Conservation (phyloP, 2,797 vertebrate species). For the Tauraco hartlaubi region DNA sequence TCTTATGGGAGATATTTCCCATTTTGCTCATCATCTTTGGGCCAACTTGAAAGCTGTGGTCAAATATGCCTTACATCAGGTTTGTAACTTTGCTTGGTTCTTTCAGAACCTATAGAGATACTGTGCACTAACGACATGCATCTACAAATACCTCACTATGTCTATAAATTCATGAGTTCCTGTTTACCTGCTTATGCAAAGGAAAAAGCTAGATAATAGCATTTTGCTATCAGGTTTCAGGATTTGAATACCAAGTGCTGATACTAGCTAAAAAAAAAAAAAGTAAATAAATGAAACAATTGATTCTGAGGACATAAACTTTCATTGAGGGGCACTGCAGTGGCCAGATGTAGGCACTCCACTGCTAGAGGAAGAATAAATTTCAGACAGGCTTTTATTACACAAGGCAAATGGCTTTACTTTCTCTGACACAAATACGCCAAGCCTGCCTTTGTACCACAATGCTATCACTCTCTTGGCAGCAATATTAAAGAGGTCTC, state of each 20-base stretch:
- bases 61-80: neutral
- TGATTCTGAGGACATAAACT: conserved; percentile 23
- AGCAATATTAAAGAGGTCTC: conserved; percentile 40
- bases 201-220: neutral
- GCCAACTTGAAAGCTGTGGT: neutral
- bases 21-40: neutral
- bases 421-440: neutral
- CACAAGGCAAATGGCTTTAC: conserved; percentile 23
- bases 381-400: conserved; percentile 64
- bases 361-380: conserved; percentile 50
- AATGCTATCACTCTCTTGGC: conserved; percentile 37
- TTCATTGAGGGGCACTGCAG: conserved; percentile 14
- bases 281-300: conserved; percentile 2
- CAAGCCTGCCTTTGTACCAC: conserved; percentile 54
- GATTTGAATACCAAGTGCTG: conserved; percentile 1
- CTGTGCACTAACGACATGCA: neutral
- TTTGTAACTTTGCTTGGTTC: neutral
- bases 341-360: conserved; percentile 55
- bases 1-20: neutral
- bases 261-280: neutral
- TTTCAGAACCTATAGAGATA: neutral
- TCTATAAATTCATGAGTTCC: neutral
- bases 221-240: neutral
- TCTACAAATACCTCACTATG: neutral
- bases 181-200: neutral